Conservation (phyloP, 2,888 invertebrate genomes). For the Caenorhabditis sp. region DNA sequence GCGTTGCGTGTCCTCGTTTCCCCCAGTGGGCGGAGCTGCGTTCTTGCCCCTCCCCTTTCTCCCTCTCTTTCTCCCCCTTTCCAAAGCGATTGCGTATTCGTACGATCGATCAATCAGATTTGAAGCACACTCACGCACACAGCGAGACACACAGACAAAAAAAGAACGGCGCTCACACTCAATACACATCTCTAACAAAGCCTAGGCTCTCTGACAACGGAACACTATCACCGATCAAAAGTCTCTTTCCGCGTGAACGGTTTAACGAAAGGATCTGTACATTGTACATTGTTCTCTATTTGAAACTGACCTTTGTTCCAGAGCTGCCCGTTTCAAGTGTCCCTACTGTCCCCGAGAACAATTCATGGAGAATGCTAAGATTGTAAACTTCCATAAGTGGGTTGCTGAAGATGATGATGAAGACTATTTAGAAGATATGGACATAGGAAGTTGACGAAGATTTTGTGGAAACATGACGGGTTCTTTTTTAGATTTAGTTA, state of each 20-base stretch:
- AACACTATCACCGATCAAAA: constrained; percentile 8
- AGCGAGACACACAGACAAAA: constrained; percentile 24
- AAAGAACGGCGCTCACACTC: constrained; percentile 55
- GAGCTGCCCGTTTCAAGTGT: constrained; percentile 91
- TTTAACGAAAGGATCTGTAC: constrained; percentile 5
- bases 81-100: constrained; percentile 62
- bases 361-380: constrained; percentile 81
- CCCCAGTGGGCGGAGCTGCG: constrained; percentile 61
- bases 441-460: not conserved
- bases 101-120: constrained; percentile 67
- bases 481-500: not conserved
- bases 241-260: constrained; percentile 15
- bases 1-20: constrained; percentile 38
- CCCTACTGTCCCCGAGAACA: constrained; percentile 98
- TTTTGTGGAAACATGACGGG: not conserved
- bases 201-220: constrained; percentile 27
- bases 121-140: constrained; percentile 52
- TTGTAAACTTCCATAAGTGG: constrained; percentile 28
- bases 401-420: not conserved
- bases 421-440: not conserved
- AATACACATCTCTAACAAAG: constrained; percentile 32
- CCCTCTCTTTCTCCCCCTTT: constrained; percentile 12
- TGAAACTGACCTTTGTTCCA: constrained; percentile 62
- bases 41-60: constrained; percentile 52
- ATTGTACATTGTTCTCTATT: constrained; percentile 1